A percentile compares a stretch with the other conserved stretches of the same genome.
Evolutionary conservation across 2,113 vertebrate species (phyloP).

Genomic region (Perccottus glenii): DNA sequence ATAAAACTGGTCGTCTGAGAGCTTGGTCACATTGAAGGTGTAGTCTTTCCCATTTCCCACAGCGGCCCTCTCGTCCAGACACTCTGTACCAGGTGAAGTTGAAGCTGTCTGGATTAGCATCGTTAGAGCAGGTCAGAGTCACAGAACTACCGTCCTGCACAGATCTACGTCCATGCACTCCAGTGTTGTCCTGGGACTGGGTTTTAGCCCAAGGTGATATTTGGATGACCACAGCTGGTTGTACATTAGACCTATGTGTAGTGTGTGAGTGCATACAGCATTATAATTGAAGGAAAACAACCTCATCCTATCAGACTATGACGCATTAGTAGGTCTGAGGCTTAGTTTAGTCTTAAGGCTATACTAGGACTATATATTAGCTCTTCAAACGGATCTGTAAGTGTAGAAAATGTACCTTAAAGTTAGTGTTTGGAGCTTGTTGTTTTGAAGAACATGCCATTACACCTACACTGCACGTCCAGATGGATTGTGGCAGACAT

Average conservation of each 20-base stretch:
- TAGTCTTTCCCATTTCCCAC: slow-evolving; percentile 42
- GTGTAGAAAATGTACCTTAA: slow-evolving; percentile 13
- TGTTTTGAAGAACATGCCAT: slow-evolving; percentile 23
- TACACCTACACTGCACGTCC: slow-evolving; percentile 67
- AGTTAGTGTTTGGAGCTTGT: slow-evolving; percentile 14
- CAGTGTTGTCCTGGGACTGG: not conserved
- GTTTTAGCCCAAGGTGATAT: slow-evolving; percentile 11
- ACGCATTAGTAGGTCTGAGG: no score
- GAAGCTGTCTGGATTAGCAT: slow-evolving; percentile 59
- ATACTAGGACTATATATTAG: no score
- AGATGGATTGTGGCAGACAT: slow-evolving; percentile 37
- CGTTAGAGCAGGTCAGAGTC: slow-evolving; percentile 66
- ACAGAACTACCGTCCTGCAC: slow-evolving; percentile 58
- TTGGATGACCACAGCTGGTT: slow-evolving; percentile 37
- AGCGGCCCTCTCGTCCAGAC: slow-evolving; percentile 26
- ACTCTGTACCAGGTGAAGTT: slow-evolving; percentile 74
- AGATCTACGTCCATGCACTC: slow-evolving; percentile 25
- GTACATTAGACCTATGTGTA: slow-evolving; percentile 22
- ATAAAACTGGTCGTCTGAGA: slow-evolving; percentile 54
- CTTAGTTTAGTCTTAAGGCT: no score
- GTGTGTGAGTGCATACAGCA: no score
- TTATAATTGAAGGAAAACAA: no score
- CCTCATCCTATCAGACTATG: no score
- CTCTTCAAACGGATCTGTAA: no score
- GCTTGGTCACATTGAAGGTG: slow-evolving; percentile 61